phyloP scores from a whole-genome alignment of 2,797 vertebrate genomes.

The Chaunax sp. region DNA sequence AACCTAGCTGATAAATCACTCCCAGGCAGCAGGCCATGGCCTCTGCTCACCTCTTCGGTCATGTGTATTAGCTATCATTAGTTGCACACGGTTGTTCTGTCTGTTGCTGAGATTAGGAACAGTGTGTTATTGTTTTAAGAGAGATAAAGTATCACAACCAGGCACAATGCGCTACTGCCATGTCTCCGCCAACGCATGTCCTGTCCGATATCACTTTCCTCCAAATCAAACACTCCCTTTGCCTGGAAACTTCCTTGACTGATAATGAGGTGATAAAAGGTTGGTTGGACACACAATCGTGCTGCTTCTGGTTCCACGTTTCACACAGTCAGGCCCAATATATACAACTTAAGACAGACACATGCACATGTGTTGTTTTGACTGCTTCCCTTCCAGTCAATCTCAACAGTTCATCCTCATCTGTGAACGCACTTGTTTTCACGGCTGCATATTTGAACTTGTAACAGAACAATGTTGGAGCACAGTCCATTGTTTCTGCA shows the following conservation, averaged over 20 bases:
- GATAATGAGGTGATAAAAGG: conserved; percentile 70
- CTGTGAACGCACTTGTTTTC: conserved; percentile 29
- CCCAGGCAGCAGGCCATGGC: conserved; percentile 12
- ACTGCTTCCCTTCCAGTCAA: conserved; percentile 26
- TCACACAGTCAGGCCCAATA: conserved; percentile 27
- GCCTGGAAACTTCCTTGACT: conserved; percentile 71
- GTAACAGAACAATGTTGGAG: conserved; percentile 58
- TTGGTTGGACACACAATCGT: conserved; percentile 19
- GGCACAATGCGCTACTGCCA: conserved; percentile 24
- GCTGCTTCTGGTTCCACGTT: conserved; percentile 26
- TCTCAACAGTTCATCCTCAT: conserved; percentile 15
- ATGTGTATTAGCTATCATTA: background rate
- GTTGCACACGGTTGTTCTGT: conserved; percentile 37
- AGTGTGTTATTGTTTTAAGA: conserved; percentile 59
- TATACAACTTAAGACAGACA: conserved; percentile 10
- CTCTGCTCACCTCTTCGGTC: conserved; percentile 14
- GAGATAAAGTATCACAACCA: conserved; percentile 48
- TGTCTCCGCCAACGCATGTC: conserved; percentile 58
- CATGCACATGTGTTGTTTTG: conserved; percentile 19
- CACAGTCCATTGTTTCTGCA: conserved; percentile 47
- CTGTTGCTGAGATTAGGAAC: conserved; percentile 20
- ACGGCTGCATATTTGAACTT: conserved; percentile 32
- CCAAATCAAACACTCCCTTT: conserved; percentile 62
- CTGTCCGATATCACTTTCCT: conserved; percentile 53
- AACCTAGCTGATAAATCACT: background rate